Percentiles rank a stretch among this genome's conserved stretches.
These are phyloP conservation scores for Dipodomys ordii DNA, from an alignment of 2,113 vertebrate genomes.

Conservation along the genomic window DNA sequence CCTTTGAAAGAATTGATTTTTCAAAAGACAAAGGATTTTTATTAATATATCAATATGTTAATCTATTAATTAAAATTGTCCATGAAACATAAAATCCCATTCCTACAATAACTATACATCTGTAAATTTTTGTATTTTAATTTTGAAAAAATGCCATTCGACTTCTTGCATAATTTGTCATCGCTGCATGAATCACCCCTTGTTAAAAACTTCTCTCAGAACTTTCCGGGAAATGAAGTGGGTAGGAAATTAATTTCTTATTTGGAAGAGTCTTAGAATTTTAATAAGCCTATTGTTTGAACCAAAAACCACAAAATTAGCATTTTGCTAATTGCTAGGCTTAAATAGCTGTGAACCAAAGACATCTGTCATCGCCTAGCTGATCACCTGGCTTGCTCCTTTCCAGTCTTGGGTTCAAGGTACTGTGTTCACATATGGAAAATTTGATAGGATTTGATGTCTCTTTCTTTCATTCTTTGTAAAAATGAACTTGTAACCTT, in stretches of 20 bases:
- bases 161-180: conserved; percentile 10
- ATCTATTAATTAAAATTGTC: background rate
- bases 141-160: background rate
- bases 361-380: background rate
- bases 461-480: background rate
- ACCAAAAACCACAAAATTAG: conserved; percentile 72
- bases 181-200: conserved; percentile 37
- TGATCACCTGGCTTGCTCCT: background rate
- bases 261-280: conserved; percentile 70
- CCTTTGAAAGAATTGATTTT: background rate
- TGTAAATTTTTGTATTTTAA: background rate
- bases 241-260: conserved; percentile 62
- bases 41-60: background rate
- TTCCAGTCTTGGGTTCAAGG: conserved; percentile 59
- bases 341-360: conserved; percentile 64
- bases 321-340: conserved; percentile 43
- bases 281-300: background rate
- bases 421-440: conserved; percentile 6
- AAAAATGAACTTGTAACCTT: background rate
- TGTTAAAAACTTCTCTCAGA: conserved; percentile 50
- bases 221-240: conserved; percentile 58
- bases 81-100: background rate
- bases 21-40: background rate
- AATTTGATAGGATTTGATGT: background rate
- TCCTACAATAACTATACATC: background rate